phyloP scores from a whole-genome alignment of 30 jellyfish, hydroid and myxozoan genomes.

The Rhopilema esculentum region DNA sequence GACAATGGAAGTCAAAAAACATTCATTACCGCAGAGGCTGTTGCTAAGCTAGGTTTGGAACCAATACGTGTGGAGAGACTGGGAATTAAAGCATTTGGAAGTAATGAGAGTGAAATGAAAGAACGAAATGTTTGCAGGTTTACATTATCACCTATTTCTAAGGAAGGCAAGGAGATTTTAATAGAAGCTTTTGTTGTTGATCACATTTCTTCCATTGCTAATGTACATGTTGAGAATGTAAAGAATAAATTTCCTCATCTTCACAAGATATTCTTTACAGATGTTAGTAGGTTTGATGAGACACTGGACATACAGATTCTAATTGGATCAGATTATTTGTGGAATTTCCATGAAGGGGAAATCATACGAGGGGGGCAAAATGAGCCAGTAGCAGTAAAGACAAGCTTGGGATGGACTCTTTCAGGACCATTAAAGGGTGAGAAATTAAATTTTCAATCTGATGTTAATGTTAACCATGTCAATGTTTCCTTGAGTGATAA shows the following conservation, averaged over 20 bases:
- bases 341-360: constrained; percentile 15
- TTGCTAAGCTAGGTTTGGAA: background rate
- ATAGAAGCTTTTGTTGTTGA: constrained; percentile 6
- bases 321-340: background rate
- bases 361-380: constrained; percentile 6
- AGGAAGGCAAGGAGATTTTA: background rate
- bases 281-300: constrained; percentile 8
- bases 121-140: constrained; percentile 3
- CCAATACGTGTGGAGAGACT: constrained; percentile 13
- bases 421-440: constrained; percentile 22
- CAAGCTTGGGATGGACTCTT: constrained; percentile 3
- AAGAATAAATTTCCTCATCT: background rate
- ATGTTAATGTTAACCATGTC: background rate
- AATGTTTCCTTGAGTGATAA: background rate
- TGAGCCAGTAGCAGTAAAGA: constrained; percentile 36
- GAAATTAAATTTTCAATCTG: background rate
- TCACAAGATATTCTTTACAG: constrained; percentile 2
- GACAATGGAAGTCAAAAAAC: constrained; percentile 58
- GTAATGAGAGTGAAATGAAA: background rate
- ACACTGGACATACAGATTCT: background rate
- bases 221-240: background rate
- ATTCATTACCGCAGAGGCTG: constrained; percentile 37
- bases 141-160: background rate
- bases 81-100: constrained; percentile 24
- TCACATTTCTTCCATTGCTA: background rate